Base-by-base conservation (phyloP, 2,888 invertebrate species). In the Diaperis boleti region DNA sequence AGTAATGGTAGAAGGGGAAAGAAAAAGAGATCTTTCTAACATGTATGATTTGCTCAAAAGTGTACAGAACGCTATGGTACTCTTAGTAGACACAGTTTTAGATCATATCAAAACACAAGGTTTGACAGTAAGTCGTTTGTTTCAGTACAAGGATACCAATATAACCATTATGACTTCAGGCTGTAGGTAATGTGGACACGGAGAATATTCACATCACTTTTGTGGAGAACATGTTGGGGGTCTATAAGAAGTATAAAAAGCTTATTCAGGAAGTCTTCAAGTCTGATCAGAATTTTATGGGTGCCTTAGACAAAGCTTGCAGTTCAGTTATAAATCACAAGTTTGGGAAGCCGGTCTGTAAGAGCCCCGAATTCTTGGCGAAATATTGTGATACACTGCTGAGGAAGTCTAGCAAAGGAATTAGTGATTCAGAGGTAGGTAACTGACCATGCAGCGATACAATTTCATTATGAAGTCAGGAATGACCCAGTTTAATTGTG, bases 241-340 rank as follows among this genome's bases (percentile, higher is more conserved):
- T 96, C 20, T 95, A 98, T 84, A 87, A 89, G 56, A 96, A 96
- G 81, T 98, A 95, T 83, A 91, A 89, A 72, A 88, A 89, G 68
- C 83, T 98, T 67, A 96, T 98, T 72, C 86, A 87, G 31, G 92
- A 92, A 59, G 93, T 95, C 33, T 98, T 98, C 82, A 89, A 89
- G 71, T 91, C 91, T 45, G 98, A 98, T 78, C 95, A 96, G 77
- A 88, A 92, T 63, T 98, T 98, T 82, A 87, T 94, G 59, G 93
- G 94, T 29, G 97, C 98, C 1, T 83, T 98, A 26, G 98, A 98
- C 79, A 96, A 95, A 85, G 97, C 97, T 0, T 97, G 96, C 82
- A 91, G 93, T 66, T 90, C 91, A 52, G 93, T 96, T 20, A 96
- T 97, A 62, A 98, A 98, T 84, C 87, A 92, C 70, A 85, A 87